phyloP scores from a whole-genome alignment of 2,113 vertebrate genomes.

The Thermophis baileyi region DNA sequence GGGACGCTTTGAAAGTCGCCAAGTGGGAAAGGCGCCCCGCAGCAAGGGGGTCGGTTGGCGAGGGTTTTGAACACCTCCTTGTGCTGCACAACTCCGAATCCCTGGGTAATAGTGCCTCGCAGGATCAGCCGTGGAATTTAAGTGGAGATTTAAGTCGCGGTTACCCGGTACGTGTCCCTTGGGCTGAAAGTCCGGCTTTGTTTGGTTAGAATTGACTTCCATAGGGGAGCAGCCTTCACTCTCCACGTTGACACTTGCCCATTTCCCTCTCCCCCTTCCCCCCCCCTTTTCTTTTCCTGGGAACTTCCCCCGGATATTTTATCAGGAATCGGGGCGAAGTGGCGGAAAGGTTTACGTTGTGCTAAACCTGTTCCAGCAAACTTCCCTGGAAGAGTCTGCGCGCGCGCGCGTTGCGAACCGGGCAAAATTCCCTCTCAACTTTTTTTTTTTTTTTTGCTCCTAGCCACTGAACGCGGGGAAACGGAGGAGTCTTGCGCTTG shows the following conservation, averaged over 20 bases:
- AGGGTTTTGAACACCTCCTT: neutral
- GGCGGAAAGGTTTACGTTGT: neutral
- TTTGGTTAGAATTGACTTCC: neutral
- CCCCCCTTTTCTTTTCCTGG: neutral
- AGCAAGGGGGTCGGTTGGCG: neutral
- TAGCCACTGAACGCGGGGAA: too few relatives aligned
- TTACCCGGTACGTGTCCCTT: too few relatives aligned
- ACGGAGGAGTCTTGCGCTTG: neutral
- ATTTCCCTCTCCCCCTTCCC: neutral
- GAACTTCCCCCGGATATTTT: neutral
- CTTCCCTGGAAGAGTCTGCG: neutral
- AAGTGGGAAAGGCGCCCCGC: neutral
- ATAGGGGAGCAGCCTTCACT: neutral
- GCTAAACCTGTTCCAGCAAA: neutral
- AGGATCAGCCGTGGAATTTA: neutral
- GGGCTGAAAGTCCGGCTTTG: neutral
- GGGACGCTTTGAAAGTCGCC: neutral
- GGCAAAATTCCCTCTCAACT: neutral
- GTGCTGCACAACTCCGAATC: neutral
- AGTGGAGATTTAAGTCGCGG: neutral
- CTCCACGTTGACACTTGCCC: neutral
- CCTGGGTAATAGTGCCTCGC: neutral
- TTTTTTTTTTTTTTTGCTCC: neutral
- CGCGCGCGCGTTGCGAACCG: neutral
- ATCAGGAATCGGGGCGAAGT: neutral